Percentiles rank a stretch among this genome's conserved stretches.
These are phyloP conservation scores for Caenorhabditis zanzibari DNA, from an alignment of 2,888 invertebrate species.

Conservation along the genomic window DNA sequence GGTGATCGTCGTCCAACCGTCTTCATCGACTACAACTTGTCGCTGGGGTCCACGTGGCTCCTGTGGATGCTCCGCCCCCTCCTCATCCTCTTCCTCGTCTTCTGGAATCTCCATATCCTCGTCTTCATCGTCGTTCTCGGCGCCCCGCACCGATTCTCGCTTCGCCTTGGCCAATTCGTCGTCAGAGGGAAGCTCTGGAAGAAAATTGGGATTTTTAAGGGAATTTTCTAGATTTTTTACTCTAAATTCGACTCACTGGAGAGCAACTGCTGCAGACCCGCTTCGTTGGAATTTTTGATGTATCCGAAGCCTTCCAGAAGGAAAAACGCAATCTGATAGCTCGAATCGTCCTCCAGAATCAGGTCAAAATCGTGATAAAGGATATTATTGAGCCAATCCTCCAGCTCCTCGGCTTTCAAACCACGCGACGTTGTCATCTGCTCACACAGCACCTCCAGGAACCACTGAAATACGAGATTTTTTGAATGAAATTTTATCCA, in stretches of 20 bases:
- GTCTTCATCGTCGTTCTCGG: conserved; percentile 63
- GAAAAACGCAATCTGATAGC: conserved; percentile 71
- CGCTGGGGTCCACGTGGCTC: conserved; percentile 60
- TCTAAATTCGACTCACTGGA: conserved; percentile 36
- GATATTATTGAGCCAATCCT: conserved; percentile 76
- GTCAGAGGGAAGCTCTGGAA: conserved; percentile 63
- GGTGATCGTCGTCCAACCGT: conserved; percentile 80
- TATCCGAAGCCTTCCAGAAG: conserved; percentile 73
- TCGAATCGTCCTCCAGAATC: conserved; percentile 77
- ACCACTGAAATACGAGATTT: conserved; percentile 68
- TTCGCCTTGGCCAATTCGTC: conserved; percentile 61
- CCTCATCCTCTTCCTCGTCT: conserved; percentile 50
- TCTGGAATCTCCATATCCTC: conserved; percentile 65
- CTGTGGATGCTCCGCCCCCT: background rate
- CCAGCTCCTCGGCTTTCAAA: conserved; percentile 75
- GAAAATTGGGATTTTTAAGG: background rate
- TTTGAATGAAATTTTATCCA: background rate
- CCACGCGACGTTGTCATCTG: conserved; percentile 68
- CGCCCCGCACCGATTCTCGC: conserved; percentile 60
- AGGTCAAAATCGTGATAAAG: conserved; percentile 77
- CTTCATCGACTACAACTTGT: conserved; percentile 75
- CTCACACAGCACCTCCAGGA: conserved; percentile 72
- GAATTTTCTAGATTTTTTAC: too few species aligned
- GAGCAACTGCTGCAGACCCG: conserved; percentile 63
- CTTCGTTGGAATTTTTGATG: conserved; percentile 67